phyloP scores from a whole-genome alignment of 1,140 invertebrate genomes.

The Drosophila sechellia region DNA sequence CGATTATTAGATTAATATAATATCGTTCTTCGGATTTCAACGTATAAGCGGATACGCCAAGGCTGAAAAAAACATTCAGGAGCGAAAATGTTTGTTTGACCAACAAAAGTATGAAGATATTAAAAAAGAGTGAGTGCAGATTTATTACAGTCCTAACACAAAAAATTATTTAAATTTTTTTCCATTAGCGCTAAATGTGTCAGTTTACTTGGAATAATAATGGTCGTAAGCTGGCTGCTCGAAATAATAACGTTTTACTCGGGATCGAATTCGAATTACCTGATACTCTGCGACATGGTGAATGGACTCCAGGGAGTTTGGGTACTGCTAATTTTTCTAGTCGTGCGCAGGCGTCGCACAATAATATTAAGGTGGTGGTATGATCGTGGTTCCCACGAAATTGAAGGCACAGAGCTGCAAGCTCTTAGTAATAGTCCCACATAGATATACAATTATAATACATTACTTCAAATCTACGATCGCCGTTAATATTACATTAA shows the following conservation, averaged over 20 bases:
- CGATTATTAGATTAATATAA: constrained; percentile 51
- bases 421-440: constrained; percentile 56
- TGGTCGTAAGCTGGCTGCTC: constrained; percentile 77
- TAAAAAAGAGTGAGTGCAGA: constrained; percentile 75
- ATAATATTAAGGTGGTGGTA: constrained; percentile 82
- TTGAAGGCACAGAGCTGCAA: constrained; percentile 68
- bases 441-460: constrained; percentile 31
- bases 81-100: constrained; percentile 48
- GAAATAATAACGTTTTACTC: constrained; percentile 83
- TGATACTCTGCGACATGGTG: constrained; percentile 78
- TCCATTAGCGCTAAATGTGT: constrained; percentile 74
- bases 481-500: background rate
- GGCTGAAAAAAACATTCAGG: constrained; percentile 24
- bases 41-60: constrained; percentile 52
- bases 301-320: constrained; percentile 81
- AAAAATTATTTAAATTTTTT: background rate
- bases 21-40: constrained; percentile 80
- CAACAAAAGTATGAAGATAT: constrained; percentile 75
- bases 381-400: constrained; percentile 75
- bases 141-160: background rate
- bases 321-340: constrained; percentile 78
- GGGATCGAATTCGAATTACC: constrained; percentile 46
- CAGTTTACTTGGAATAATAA: constrained; percentile 70
- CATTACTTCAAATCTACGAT: background rate
- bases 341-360: constrained; percentile 74